Percentiles rank a stretch among this genome's conserved stretches.
These are phyloP conservation scores for Neocloeon triangulifer DNA, from an alignment of 1,140 invertebrate species.

Conservation along the genomic window DNA sequence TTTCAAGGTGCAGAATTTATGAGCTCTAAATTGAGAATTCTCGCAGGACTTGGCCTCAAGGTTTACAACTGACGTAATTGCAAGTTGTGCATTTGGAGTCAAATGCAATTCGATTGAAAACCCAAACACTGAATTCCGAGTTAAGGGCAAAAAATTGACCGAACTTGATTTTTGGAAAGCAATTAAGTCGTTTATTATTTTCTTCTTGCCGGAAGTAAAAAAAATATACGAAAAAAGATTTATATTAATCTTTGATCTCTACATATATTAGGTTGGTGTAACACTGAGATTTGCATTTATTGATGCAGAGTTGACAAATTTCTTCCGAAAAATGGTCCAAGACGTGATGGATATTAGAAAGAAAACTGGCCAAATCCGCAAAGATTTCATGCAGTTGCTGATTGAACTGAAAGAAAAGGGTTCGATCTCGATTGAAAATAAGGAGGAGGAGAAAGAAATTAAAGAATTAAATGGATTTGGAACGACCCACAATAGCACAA, in stretches of 20 bases:
- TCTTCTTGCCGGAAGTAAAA: too few species aligned
- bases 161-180: too few species aligned
- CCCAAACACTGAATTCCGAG: slow-evolving; percentile 13
- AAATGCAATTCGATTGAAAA: slow-evolving; percentile 25
- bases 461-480: too few species aligned
- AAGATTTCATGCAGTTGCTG: slow-evolving; percentile 19
- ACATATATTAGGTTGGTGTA: too few species aligned
- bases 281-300: too few species aligned
- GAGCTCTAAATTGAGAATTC: too few species aligned
- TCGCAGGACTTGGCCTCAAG: slow-evolving; percentile 13
- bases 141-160: slow-evolving; percentile 1
- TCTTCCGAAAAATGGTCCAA: slow-evolving; percentile 16
- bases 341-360: slow-evolving; percentile 17
- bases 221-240: too few species aligned
- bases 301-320: slow-evolving; percentile 15
- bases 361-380: slow-evolving; percentile 14
- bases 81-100: slow-evolving; percentile 29
- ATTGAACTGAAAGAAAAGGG: slow-evolving; percentile 14
- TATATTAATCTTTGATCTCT: too few species aligned
- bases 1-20: too few species aligned
- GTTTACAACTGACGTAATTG: slow-evolving; percentile 27
- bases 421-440: slow-evolving; percentile 2
- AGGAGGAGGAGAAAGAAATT: neutral
- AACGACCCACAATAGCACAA: too few species aligned
- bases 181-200: too few species aligned